Evolutionary conservation across 2,888 invertebrate genomes (phyloP), one percentile per base, ranked within the genome.

Genomic region (Lepidonotus clava): DNA sequence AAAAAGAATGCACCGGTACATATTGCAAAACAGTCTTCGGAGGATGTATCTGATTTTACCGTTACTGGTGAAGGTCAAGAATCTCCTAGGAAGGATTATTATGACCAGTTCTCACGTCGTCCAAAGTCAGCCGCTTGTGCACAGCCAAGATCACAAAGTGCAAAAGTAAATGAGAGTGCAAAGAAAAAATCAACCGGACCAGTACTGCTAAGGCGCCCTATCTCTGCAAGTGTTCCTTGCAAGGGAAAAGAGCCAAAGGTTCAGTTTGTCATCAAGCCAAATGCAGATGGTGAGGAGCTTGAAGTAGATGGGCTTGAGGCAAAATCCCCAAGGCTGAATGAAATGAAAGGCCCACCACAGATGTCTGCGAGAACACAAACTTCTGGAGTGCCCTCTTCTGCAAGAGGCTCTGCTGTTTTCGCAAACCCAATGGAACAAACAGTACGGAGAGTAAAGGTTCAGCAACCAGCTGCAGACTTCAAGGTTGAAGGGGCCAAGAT

Each of bases 401-500:
- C 6, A 2, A 61, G 61, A 32, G 61, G 28, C 28, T 38, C 24
- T 38, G 38, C 71, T n/a, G n/a, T n/a, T n/a, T n/a, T n/a, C n/a
- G n/a, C n/a, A n/a, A n/a, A n/a, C n/a, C 51, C 51, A 18, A 41
- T 80, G 32, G 80, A 41, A 18, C 0, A 41, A 14, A 80, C 80
- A 0, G 46, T 32, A 1, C 41, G 14, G 21, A 24, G 80, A 24
- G 34, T 1, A 6, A 46, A 80, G 46, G n/a, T 8, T 1, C 14
- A n/a, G 1, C 21, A 21, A 1, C 66, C 76, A 41, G 85, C n/a
- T 40, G n/a, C 21, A 36, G 76, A 71, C 18, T 71, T 85, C 41
- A 46, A 71, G 51, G 85, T 85, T 1, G 36, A 71, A 40, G 85
- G 85, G 0, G 24, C 38, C 0, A 67, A 76, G 40, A 85, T 85